Evolutionary conservation across 2,888 invertebrate species (phyloP).

Genomic region (Sarcophaga caerulescens): DNA sequence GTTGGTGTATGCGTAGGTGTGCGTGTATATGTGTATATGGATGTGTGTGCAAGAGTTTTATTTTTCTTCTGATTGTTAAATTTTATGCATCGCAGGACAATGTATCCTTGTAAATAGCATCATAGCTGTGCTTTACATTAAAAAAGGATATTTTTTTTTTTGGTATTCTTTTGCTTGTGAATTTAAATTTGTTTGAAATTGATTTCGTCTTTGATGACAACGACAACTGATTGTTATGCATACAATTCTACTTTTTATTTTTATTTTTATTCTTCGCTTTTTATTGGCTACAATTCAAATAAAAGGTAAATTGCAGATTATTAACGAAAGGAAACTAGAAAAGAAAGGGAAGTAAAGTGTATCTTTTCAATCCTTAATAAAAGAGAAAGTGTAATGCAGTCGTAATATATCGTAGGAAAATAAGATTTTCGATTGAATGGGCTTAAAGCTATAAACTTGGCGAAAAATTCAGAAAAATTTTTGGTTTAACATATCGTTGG

Average conservation of each 20-base stretch:
- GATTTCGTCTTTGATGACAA: slow-evolving; percentile 64
- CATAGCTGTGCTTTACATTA: slow-evolving; percentile 34
- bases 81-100: slow-evolving; percentile 71
- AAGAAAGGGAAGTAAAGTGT: background rate
- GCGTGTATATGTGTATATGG: slow-evolving; percentile 6
- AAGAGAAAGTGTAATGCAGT: no score
- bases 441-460: no score
- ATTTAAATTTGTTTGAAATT: slow-evolving; percentile 68
- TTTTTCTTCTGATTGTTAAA: slow-evolving; percentile 67
- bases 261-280: background rate
- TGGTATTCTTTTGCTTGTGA: slow-evolving; percentile 17
- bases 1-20: background rate
- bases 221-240: slow-evolving; percentile 50
- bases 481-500: no score
- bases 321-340: background rate
- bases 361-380: no score
- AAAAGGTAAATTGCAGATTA: slow-evolving; percentile 59
- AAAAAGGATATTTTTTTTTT: slow-evolving; percentile 24
- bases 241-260: background rate
- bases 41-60: slow-evolving; percentile 26
- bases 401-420: no score
- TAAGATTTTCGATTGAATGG: no score
- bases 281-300: slow-evolving; percentile 48
- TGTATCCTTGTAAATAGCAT: slow-evolving; percentile 55
- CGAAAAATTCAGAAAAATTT: no score